Base-by-base conservation (phyloP, 2,888 invertebrate genomes). In the Cremastinae sp. region DNA sequence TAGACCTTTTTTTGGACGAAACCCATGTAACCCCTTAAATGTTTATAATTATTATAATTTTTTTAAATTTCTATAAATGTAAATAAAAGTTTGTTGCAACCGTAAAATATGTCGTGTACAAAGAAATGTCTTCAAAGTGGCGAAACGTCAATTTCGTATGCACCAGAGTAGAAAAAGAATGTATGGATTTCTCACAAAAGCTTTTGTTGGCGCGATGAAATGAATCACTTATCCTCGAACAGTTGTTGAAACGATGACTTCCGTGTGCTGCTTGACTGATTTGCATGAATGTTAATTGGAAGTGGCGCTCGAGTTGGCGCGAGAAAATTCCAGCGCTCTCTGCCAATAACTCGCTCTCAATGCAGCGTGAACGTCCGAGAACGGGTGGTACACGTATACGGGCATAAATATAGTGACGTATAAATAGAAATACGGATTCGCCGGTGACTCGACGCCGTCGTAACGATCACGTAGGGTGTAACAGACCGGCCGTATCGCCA, bases 401-500 rank as follows among this genome's bases (percentile, higher is more conserved):
- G 53, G n/a, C 7, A 45, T n/a, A 18, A 8, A n/a, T 51, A 35
- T 5, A 14, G 12, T 22, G 22, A 43, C 10, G 22, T 9, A 41
- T 10, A 47, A n/a, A 18, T 47, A 43, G 4, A 20, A 14, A 35
- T 20, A 22, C 56, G 47, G 65, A 16, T 47, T 28, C 28, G 65
- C 53, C 41, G 51, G 56, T 16, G 62, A 56, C 20, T 68, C 58
- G 69, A 51, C 47, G 72, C 65, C 28, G 58, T 53, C 62, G 56
- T 64, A 56, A 72, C 75, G 78, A 68, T 76, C 80, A 77, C 80
- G 80, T 75, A 77, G 74, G 65, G 78, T 80, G 78, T 78, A 78
- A 80, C 80, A 80, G 78, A 80, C 75, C 76, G 74, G 74, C 64
- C 64, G 66, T 74, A 78, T 75, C 62, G 70, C 77, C 72, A 78